Conservation (phyloP, 2,888 invertebrate species). For the Calameuta filiformis region DNA sequence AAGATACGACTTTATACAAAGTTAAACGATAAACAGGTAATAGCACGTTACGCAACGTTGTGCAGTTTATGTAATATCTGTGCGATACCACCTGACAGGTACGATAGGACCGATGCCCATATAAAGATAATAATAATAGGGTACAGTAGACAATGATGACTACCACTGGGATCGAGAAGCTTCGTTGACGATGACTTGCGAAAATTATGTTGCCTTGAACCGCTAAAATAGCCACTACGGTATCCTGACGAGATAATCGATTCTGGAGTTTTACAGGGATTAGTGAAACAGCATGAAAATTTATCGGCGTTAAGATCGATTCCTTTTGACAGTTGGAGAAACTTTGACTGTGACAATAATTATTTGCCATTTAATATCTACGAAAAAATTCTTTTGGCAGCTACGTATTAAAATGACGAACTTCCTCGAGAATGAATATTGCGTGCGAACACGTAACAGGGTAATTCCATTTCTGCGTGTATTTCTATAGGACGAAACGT, state of each 20-base stretch:
- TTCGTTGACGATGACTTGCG: not conserved
- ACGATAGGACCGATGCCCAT: not conserved
- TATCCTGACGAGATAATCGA: not conserved
- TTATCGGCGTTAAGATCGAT: not conserved
- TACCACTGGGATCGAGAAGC: not conserved
- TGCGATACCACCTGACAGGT: not conserved
- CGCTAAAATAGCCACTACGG: not conserved
- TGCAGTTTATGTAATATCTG: not conserved
- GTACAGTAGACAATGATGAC: not conserved
- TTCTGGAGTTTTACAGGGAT: not conserved
- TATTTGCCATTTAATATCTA: not conserved
- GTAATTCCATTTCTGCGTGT: too few species aligned
- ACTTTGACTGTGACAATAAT: not conserved
- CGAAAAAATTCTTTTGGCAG: not conserved
- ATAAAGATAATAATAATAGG: not conserved
- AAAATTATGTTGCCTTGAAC: not conserved
- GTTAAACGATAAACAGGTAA: not conserved
- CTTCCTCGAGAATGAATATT: too few species aligned
- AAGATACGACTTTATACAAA: not conserved
- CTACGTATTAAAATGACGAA: too few species aligned
- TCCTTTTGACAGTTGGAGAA: not conserved
- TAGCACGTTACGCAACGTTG: not conserved
- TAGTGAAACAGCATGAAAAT: not conserved
- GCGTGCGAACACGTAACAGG: too few species aligned
- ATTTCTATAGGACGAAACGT: too few species aligned